phyloP scores from a whole-genome alignment of 2,797 vertebrate genomes.

The Lindbergichthys nudifrons region DNA sequence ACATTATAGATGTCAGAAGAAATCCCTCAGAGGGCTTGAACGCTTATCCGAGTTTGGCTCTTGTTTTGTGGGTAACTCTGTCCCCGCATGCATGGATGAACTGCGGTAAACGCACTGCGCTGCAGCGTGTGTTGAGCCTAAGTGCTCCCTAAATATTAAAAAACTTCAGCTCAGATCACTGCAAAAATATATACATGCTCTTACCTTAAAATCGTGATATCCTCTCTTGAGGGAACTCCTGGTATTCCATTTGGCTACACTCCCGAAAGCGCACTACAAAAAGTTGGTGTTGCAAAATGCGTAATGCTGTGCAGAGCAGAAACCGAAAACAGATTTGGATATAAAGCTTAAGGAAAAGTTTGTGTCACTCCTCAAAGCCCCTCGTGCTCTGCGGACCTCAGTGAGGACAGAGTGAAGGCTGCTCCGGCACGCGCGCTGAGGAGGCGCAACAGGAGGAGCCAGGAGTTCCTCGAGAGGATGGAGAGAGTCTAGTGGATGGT shows the following conservation, averaged over 20 bases:
- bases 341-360: neutral
- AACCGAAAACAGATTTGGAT: accelerated
- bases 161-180: neutral
- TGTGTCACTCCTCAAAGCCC: neutral
- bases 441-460: constrained; percentile 63
- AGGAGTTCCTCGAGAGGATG: neutral
- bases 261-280: neutral
- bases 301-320: neutral
- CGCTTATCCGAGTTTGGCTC: neutral
- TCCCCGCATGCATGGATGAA: neutral
- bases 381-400: neutral
- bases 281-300: neutral
- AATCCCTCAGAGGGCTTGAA: neutral
- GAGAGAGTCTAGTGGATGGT: neutral
- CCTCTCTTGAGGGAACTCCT: constrained; percentile 18
- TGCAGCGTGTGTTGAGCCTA: neutral
- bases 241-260: constrained; percentile 39
- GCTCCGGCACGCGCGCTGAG: neutral
- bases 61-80: neutral
- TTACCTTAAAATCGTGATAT: constrained; percentile 58
- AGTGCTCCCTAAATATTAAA: constrained; percentile 11
- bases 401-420: constrained; percentile 7
- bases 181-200: constrained; percentile 8
- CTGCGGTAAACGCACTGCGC: neutral
- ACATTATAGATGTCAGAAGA: neutral